Percentiles rank a stretch among this genome's conserved stretches.
These are phyloP conservation scores for Noctua janthe DNA, from an alignment of 2,888 invertebrate species.

Conservation along the genomic window DNA sequence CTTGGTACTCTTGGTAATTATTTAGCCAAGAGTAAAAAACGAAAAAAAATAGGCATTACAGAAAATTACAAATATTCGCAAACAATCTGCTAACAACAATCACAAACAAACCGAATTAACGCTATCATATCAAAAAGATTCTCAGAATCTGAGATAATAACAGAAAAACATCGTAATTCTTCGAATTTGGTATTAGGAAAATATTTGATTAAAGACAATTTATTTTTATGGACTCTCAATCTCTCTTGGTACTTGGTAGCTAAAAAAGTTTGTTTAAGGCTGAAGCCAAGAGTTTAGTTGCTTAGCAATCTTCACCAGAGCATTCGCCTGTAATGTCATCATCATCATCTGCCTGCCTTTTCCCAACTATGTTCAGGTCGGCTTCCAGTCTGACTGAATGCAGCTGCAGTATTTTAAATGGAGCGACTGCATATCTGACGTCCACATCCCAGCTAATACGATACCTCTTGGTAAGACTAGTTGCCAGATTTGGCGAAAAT, in stretches of 20 bases:
- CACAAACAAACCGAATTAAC: neutral
- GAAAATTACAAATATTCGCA: neutral
- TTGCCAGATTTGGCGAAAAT: no score
- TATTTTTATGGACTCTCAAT: neutral
- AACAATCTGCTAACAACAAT: neutral
- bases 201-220: neutral
- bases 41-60: neutral
- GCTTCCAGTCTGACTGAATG: no score
- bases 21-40: neutral
- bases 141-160: neutral
- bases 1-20: neutral
- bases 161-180: conserved; percentile 1
- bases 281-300: neutral
- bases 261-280: neutral
- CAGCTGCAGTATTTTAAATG: no score
- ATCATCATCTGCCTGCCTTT: no score
- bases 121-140: conserved; percentile 6
- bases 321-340: no score
- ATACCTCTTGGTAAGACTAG: no score
- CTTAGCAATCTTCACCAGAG: neutral
- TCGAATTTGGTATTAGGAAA: neutral
- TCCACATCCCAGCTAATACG: no score
- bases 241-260: neutral
- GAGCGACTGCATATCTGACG: no score
- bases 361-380: no score